Evolutionary conservation across 2,888 invertebrate genomes (phyloP).

Genomic region (Perizoma flavofasciatum): DNA sequence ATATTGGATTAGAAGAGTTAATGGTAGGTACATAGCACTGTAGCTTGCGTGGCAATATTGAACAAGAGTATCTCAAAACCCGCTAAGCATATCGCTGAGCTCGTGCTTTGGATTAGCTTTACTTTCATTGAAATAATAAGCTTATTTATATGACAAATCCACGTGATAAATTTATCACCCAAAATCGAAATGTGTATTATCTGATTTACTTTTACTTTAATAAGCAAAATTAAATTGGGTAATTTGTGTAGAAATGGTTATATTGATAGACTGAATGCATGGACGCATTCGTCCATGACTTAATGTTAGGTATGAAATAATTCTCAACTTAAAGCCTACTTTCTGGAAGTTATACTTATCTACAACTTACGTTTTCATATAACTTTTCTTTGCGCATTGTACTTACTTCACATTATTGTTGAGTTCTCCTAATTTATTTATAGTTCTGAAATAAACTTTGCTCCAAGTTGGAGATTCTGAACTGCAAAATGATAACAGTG

Average conservation of each 20-base stretch:
- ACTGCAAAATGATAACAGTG: too few species aligned
- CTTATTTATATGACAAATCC: conserved; percentile 22
- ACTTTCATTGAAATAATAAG: conserved; percentile 3
- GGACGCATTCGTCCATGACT: too few species aligned
- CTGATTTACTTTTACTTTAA: too few species aligned
- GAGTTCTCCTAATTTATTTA: too few species aligned
- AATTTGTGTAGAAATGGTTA: conserved; percentile 1
- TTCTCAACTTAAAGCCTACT: conserved; percentile 11
- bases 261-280: background rate
- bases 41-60: too few species aligned
- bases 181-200: conserved; percentile 1
- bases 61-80: too few species aligned
- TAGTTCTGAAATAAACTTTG: too few species aligned
- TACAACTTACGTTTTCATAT: conserved; percentile 11
- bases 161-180: conserved; percentile 4
- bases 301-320: conserved; percentile 5
- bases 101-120: background rate
- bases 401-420: too few species aligned
- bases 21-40: too few species aligned
- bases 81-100: conserved; percentile 1
- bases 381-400: conserved; percentile 20
- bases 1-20: too few species aligned
- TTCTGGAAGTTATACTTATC: conserved; percentile 3
- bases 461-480: too few species aligned
- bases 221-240: conserved; percentile 14